Evolutionary conservation across 2,797 vertebrate species (phyloP).

Genomic region (Sebastes taczanowskii): DNA sequence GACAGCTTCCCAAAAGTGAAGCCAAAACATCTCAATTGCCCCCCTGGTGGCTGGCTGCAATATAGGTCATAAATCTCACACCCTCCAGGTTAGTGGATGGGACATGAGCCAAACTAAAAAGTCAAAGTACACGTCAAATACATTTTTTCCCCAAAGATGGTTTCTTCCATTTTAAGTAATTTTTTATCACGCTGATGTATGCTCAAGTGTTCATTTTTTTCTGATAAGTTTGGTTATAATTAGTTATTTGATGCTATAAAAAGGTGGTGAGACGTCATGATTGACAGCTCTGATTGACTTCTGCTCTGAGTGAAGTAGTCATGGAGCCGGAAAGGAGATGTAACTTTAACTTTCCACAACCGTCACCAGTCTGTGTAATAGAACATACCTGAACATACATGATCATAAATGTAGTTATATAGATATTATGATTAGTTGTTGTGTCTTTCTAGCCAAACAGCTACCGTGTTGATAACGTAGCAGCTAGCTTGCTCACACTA

Average conservation of each 20-base stretch:
- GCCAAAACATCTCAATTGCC: not conserved
- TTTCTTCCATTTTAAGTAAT: not conserved
- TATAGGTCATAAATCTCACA: rapidly evolving
- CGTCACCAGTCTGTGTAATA: no score
- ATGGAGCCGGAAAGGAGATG: no score
- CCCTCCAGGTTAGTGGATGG: not conserved
- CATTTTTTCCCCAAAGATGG: not conserved
- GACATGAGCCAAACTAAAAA: not conserved
- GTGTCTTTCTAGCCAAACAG: no score
- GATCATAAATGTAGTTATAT: no score
- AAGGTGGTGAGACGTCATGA: not conserved
- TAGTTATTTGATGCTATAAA: not conserved
- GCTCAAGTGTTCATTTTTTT: not conserved
- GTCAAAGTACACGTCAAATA: not conserved
- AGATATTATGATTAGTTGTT: no score
- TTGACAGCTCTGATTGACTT: no score
- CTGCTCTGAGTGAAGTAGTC: no score
- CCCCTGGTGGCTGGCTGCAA: not conserved
- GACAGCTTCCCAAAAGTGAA: not conserved
- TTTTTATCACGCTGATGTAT: not conserved
- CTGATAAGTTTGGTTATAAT: no score
- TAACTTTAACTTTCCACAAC: no score
- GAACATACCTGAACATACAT: no score
- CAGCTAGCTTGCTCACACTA: no score
- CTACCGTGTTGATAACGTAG: no score